Conservation (phyloP, 1,140 invertebrate species). For the Drosophila micromelanica region DNA sequence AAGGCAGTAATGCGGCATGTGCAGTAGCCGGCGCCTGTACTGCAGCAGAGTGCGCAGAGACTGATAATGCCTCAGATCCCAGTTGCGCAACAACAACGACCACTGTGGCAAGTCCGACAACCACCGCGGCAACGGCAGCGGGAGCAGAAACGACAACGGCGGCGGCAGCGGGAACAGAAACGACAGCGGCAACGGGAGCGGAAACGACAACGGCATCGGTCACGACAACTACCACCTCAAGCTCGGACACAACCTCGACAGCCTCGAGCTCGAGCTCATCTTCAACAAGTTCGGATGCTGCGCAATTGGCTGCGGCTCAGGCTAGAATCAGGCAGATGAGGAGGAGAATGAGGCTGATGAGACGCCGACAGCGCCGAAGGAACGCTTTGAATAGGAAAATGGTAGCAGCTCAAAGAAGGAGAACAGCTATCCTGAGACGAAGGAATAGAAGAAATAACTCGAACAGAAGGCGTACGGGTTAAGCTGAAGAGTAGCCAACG, state of each 20-base stretch:
- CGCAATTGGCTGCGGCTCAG: background rate
- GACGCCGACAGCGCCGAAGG: background rate
- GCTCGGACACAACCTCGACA: background rate
- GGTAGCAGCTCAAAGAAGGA: background rate
- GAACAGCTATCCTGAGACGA: no score
- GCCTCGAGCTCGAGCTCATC: background rate
- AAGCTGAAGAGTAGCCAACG: background rate
- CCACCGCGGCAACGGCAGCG: no score
- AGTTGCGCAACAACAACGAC: constrained; percentile 4
- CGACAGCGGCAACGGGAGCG: background rate
- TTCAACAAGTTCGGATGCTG: background rate
- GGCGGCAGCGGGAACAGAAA: no score
- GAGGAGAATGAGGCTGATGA: background rate
- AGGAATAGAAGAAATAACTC: background rate
- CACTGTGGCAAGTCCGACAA: no score
- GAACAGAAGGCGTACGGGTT: background rate
- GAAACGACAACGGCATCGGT: no score
- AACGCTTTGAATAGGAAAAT: background rate
- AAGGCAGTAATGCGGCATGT: constrained; percentile 2
- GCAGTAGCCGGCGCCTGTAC: background rate
- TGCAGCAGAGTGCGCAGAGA: background rate
- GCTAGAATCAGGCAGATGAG: background rate
- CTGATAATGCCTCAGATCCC: background rate
- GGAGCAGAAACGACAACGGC: no score
- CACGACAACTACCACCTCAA: background rate